Percentiles rank a stretch among this genome's conserved stretches.
Evolutionary conservation across 2,888 invertebrate species (phyloP).

Genomic region (Lutraria lutraria): DNA sequence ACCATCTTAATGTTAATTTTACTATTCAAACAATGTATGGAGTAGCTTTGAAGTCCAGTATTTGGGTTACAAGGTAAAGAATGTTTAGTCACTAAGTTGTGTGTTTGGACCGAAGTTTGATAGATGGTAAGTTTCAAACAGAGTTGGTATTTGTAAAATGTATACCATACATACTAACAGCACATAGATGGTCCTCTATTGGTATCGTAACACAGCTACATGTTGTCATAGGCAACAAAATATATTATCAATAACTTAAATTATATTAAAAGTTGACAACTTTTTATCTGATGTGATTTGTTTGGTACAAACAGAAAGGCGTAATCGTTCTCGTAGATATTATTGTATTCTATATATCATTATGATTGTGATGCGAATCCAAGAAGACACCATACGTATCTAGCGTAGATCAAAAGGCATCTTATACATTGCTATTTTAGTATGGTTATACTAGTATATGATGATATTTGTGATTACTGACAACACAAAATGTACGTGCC

Average conservation of each 20-base stretch:
- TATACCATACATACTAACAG: neutral
- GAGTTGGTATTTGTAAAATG: conserved; percentile 22
- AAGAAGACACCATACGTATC: too few species aligned
- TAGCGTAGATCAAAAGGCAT: too few species aligned
- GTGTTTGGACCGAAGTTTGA: conserved; percentile 45
- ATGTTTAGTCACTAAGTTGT: conserved; percentile 33
- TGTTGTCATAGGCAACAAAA: neutral
- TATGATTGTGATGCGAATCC: too few species aligned
- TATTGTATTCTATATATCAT: too few species aligned
- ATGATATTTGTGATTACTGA: too few species aligned
- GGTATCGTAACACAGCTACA: neutral
- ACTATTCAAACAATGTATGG: conserved; percentile 34
- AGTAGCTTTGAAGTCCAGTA: conserved; percentile 44
- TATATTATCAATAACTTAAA: neutral
- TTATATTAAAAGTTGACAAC: neutral
- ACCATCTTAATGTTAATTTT: neutral
- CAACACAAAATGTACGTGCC: too few species aligned
- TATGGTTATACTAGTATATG: too few species aligned
- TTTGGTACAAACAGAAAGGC: neutral
- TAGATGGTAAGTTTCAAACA: conserved; percentile 26
- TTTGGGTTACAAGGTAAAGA: neutral
- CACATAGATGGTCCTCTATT: neutral
- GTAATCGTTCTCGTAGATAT: too few species aligned
- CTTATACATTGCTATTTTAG: too few species aligned
- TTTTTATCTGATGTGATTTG: neutral